A percentile compares a stretch with the other conserved stretches of the same genome.
These are phyloP conservation scores for Peromyscus melanophrys DNA, from an alignment of 2,797 vertebrate genomes.

Conservation along the genomic window DNA sequence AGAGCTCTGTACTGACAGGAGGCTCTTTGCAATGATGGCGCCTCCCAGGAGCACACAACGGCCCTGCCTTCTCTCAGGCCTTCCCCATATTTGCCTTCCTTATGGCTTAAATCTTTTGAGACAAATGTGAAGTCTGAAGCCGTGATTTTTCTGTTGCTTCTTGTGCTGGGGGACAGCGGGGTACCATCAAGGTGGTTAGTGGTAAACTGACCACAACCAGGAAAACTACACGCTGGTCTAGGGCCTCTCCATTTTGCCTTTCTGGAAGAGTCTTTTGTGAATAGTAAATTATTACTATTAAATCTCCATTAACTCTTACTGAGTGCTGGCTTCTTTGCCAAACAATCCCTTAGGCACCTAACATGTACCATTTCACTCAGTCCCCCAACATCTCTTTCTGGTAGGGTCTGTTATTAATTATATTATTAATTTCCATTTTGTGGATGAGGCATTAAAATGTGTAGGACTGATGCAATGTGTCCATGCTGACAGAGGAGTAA, in stretches of 20 bases:
- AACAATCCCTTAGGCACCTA: constrained; percentile 22
- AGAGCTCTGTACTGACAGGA: background rate
- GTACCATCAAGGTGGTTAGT: background rate
- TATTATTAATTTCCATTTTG: background rate
- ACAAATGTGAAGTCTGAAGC: background rate
- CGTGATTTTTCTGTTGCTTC: background rate
- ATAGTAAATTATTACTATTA: background rate
- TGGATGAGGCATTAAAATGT: background rate
- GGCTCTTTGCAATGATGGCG: background rate
- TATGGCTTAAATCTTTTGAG: background rate
- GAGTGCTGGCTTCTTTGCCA: background rate
- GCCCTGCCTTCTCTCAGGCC: background rate
- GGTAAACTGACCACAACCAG: background rate
- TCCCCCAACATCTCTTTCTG: background rate
- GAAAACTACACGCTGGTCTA: background rate
- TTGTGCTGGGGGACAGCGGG: background rate
- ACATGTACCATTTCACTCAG: background rate
- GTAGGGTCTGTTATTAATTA: background rate
- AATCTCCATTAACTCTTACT: background rate
- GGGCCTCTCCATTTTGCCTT: background rate
- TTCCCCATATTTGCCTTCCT: background rate
- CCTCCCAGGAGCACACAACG: background rate
- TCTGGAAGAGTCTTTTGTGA: constrained; percentile 16
- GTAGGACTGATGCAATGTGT: background rate
- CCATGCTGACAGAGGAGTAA: background rate